Percentiles rank a stretch among this genome's conserved stretches.
Evolutionary conservation across 2,888 invertebrate species (phyloP).

Genomic region (Mythimna ferrago): DNA sequence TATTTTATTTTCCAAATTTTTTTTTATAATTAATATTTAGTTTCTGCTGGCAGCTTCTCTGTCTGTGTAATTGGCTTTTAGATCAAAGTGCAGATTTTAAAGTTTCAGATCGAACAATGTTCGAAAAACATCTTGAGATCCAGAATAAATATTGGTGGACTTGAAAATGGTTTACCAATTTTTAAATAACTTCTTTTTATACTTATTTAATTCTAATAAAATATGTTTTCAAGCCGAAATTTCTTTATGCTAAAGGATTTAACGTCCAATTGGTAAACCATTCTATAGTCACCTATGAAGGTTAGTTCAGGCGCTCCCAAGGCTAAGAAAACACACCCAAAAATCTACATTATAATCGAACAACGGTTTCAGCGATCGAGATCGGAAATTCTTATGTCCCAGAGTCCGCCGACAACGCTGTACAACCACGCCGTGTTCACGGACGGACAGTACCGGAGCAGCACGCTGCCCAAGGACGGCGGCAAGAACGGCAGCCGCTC

Average conservation of each 20-base stretch:
- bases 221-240: not conserved
- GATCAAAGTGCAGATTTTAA: constrained; percentile 34
- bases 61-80: constrained; percentile 29
- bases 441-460: constrained; percentile 62
- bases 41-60: constrained; percentile 26
- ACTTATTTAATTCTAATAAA: too few species aligned
- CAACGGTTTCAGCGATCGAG: constrained; percentile 84
- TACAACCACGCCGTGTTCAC: constrained; percentile 65
- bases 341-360: constrained; percentile 59
- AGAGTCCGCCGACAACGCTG: constrained; percentile 80
- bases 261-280: constrained; percentile 5
- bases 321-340: constrained; percentile 35
- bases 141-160: not conserved
- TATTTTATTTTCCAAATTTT: constrained; percentile 28
- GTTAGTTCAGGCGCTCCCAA: constrained; percentile 29
- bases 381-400: constrained; percentile 85
- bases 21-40: constrained; percentile 9
- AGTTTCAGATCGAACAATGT: constrained; percentile 41
- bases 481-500: constrained; percentile 66
- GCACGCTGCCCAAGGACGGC: constrained; percentile 71
- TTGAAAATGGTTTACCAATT: constrained; percentile 28
- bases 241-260: not conserved
- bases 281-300: constrained; percentile 2
- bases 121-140: not conserved
- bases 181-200: not conserved